Base-by-base conservation (phyloP, 2,888 invertebrate species). In the Neoascia interrupta region DNA sequence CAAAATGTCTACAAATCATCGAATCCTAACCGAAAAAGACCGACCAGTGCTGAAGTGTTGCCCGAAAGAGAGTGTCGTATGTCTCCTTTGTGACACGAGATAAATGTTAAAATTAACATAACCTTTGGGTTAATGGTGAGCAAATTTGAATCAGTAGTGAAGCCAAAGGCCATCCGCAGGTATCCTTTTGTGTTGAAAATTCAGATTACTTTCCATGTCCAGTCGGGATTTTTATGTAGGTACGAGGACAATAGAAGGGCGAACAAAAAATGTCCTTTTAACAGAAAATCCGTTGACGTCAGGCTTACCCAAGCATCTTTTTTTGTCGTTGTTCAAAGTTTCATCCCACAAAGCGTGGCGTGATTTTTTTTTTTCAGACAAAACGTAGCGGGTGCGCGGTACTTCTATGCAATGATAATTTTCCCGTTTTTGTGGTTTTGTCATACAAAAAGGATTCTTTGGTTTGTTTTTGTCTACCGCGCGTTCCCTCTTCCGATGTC, bases 401-500 rank as follows among this genome's bases (percentile, higher is more conserved):
- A 28, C 43, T 10, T 26, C 41, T 51, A 51, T 49, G 31, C 47
- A 41, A 63, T 68, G 53, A 69, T 49, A 51, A 21, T 63, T 69
- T 56, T 54, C 16, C 26, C 47, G 64, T 45, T 60, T 63, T 63
- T 69, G 41, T 63, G 51, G 51, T 26, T 60, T 39, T 26, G 16
- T 23, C 13, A 3, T 31, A 26, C 45, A 73, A 73, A n/a, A 64
- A 53, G 43, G 51, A 43, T 69, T 56, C 39, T 28, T 26, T 61
- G 36, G 54, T 16, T 54, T 16, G 13, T 34, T 53, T 11, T 53
- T 15, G 15, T 34, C 39, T 47, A 37, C 41, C 21, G 11, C 23
- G n/a, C 39, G 19, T 15, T n/a, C 31, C 15, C 10, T 21, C 11
- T 37, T 34, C 8, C 28, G 6, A 39, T 18, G 34, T 5, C 10